Evolutionary conservation across 2,888 invertebrate genomes (phyloP).

Genomic region (Hedya salicella): DNA sequence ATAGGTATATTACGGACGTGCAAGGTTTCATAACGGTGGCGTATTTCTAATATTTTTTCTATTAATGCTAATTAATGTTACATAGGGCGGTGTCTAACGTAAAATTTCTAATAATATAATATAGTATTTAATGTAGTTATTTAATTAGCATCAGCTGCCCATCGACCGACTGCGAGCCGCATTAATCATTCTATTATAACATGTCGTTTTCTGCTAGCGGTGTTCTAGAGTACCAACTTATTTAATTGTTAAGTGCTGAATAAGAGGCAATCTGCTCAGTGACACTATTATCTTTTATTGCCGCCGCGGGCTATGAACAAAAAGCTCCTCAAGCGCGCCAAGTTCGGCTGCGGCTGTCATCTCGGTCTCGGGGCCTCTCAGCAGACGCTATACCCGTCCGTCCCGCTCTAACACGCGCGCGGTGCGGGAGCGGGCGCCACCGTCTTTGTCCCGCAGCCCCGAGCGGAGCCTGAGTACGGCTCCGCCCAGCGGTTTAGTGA

Average conservation of each 20-base stretch:
- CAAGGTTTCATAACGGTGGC: not conserved
- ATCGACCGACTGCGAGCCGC: slow-evolving; percentile 74
- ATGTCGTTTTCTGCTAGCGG: slow-evolving; percentile 70
- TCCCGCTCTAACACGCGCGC: slow-evolving; percentile 64
- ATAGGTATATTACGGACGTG: slow-evolving; percentile 3
- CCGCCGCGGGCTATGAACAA: slow-evolving; percentile 75
- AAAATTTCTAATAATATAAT: no score
- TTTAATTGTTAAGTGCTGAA: slow-evolving; percentile 83
- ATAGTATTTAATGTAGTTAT: slow-evolving; percentile 58
- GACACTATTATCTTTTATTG: slow-evolving; percentile 82
- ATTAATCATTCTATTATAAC: slow-evolving; percentile 81
- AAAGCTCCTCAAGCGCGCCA: slow-evolving; percentile 78
- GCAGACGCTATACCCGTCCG: slow-evolving; percentile 67
- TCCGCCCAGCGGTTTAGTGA: slow-evolving; percentile 85
- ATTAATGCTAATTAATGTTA: slow-evolving; percentile 6
- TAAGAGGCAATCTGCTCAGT: slow-evolving; percentile 81
- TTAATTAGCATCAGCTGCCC: slow-evolving; percentile 81
- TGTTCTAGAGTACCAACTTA: slow-evolving; percentile 79
- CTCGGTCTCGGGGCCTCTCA: slow-evolving; percentile 75
- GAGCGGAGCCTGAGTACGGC: slow-evolving; percentile 82
- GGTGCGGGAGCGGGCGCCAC: slow-evolving; percentile 56
- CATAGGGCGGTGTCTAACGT: slow-evolving; percentile 55
- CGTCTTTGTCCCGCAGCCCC: slow-evolving; percentile 76
- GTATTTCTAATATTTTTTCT: slow-evolving; percentile 19
- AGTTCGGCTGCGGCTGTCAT: slow-evolving; percentile 74